phyloP scores from a whole-genome alignment of 2,113 vertebrate genomes.

The Pomatorhinus ruficollis region DNA sequence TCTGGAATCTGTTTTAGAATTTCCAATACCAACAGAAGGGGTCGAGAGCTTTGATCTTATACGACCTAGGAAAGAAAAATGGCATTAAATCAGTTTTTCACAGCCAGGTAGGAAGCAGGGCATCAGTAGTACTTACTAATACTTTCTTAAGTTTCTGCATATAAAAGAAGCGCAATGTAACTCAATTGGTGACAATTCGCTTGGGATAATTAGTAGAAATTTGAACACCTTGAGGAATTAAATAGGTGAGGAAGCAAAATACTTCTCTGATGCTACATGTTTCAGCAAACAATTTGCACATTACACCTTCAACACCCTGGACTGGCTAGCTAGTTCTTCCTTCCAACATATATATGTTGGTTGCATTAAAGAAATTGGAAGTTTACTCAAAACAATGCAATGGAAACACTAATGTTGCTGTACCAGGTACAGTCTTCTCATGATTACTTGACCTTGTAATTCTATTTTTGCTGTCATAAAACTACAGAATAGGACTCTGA shows the following conservation, averaged over 20 bases:
- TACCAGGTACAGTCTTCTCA: background rate
- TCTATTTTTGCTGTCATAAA: background rate
- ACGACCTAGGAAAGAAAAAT: conserved; percentile 77
- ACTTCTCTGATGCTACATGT: background rate
- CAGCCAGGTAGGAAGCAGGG: background rate
- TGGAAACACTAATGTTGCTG: background rate
- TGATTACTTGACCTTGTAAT: background rate
- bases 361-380: background rate
- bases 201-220: conserved; percentile 64
- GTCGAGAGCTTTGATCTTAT: conserved; percentile 88
- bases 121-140: background rate
- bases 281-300: background rate
- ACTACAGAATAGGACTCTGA: background rate
- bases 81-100: background rate
- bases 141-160: background rate
- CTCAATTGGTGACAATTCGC: background rate
- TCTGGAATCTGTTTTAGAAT: conserved; percentile 88
- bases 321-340: background rate
- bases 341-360: background rate
- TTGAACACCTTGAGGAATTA: background rate
- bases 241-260: background rate
- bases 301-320: background rate
- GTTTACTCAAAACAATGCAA: background rate
- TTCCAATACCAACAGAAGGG: conserved; percentile 74
- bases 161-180: background rate